phyloP scores from a whole-genome alignment of 2,797 vertebrate genomes.

The Salmo trutta region DNA sequence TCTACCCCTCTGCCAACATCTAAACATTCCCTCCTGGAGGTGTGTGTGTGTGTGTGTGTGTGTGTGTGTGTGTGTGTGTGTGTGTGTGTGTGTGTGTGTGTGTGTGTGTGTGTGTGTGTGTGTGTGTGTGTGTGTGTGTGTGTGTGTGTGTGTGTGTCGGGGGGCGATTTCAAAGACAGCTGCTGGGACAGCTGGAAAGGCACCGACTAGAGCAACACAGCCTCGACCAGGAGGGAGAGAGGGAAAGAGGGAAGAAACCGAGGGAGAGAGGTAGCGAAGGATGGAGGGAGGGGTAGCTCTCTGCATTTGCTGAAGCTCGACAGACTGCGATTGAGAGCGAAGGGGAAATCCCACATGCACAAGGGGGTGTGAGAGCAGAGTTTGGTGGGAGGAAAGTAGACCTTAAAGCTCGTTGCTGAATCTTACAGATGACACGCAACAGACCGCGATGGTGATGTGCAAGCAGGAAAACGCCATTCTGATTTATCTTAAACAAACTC shows the following conservation, averaged over 20 bases:
- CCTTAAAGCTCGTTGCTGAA: not conserved
- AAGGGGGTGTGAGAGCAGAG: not conserved
- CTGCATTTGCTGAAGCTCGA: not conserved
- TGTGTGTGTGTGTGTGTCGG: not conserved
- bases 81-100: slow-evolving; percentile 1
- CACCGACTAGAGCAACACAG: slow-evolving; percentile 35
- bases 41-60: slow-evolving; percentile 1
- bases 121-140: slow-evolving; percentile 3
- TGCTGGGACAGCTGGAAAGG: slow-evolving; percentile 27
- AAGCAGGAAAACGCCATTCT: not conserved
- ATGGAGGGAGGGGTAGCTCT: not conserved
- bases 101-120: slow-evolving; percentile 4
- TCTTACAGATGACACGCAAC: not conserved
- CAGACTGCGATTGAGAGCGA: not conserved
- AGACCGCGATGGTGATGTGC: not conserved
- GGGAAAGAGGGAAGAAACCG: not conserved
- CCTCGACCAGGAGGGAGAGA: slow-evolving; percentile 9
- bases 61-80: slow-evolving; percentile 10
- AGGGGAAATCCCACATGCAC: not conserved
- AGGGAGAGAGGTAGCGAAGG: not conserved
- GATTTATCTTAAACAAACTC: not conserved
- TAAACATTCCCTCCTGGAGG: not conserved
- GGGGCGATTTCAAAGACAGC: slow-evolving; percentile 37
- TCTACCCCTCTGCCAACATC: not conserved
- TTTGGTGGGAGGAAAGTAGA: not conserved